Evolutionary conservation across 2,888 invertebrate genomes (phyloP), one percentile per base, ranked within the genome.

Genomic region (Limenitis camilla): DNA sequence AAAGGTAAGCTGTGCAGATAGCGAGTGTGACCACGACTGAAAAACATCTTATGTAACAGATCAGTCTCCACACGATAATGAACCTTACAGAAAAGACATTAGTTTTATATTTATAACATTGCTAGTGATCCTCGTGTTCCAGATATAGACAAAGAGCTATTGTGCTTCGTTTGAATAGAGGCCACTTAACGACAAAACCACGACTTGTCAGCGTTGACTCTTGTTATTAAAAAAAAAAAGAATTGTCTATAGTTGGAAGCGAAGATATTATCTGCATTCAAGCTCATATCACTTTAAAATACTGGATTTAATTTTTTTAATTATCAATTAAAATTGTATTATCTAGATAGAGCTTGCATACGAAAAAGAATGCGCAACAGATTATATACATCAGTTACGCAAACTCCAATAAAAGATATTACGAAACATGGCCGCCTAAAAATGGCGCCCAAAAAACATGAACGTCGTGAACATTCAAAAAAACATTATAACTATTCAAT

Each of bases 41-140:
- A 54, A 54, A 59, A 59, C 57, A 56, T 55, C 76, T 77, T 77
- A 76, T 36, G 66, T 76, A 79, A 78, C 72, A 79, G 81, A 80
- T 81, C 80, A 77, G 75, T 78, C 69, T 79, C 76, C 84, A 84
- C 83, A 84, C 83, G 73, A 72, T 77, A 76, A 76, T 71, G 68
- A 74, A 81, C 77, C 74, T 77, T 73, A 74, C 75, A 45, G 76
- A 55, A 82, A 81, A 76, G 71, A 80, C 76, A 76, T 72, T 74
- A 72, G 71, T 71, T 67, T 48, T 60, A 51, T 58, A 61, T 59
- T 53, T 61, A 59, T 63, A 60, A 61, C 66, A 63, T 61, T 51
- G 58, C 64, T 61, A 64, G 57, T 61, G 59, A 57, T 53, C 54
- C 38, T 29, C 44, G 59, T 41, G 43, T 40, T 58, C 52, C 58